These are phyloP conservation scores for Morpho deidamia DNA, from an alignment of 2,888 invertebrate genomes.

Conservation along the genomic window DNA sequence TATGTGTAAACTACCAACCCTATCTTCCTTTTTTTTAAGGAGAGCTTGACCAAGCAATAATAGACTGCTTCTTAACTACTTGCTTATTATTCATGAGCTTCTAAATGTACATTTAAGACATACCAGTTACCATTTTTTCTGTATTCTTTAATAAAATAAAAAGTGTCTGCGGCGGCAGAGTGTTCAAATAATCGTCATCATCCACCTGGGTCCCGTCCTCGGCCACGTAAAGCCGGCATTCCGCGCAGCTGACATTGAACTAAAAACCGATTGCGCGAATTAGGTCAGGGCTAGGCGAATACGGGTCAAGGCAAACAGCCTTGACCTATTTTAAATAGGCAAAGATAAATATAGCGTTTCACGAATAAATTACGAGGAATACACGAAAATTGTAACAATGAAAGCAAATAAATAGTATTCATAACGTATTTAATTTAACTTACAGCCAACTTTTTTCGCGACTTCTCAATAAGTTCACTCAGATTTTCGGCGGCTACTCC, in stretches of 20 bases:
- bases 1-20: too few species aligned
- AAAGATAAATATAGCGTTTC: neutral
- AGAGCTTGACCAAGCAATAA: too few species aligned
- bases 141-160: constrained; percentile 78
- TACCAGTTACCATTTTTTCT: constrained; percentile 80
- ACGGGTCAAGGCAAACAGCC: constrained; percentile 36
- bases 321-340: constrained; percentile 37
- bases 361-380: neutral
- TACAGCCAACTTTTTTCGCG: constrained; percentile 82
- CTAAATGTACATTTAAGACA: constrained; percentile 28
- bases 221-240: constrained; percentile 75
- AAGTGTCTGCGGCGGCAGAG: constrained; percentile 85
- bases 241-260: constrained; percentile 69
- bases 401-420: neutral
- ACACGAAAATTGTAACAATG: neutral
- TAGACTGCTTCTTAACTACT: too few species aligned
- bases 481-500: constrained; percentile 84
- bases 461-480: constrained; percentile 82
- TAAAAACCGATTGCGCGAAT: constrained; percentile 38
- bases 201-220: constrained; percentile 85
- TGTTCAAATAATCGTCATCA: constrained; percentile 87
- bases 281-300: constrained; percentile 49
- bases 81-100: too few species aligned
- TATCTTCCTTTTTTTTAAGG: too few species aligned
- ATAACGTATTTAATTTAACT: constrained; percentile 33